A percentile compares a stretch with the other conserved stretches of the same genome.
Evolutionary conservation across 2,797 vertebrate genomes (phyloP).

Genomic region (Echiichthys vipera): DNA sequence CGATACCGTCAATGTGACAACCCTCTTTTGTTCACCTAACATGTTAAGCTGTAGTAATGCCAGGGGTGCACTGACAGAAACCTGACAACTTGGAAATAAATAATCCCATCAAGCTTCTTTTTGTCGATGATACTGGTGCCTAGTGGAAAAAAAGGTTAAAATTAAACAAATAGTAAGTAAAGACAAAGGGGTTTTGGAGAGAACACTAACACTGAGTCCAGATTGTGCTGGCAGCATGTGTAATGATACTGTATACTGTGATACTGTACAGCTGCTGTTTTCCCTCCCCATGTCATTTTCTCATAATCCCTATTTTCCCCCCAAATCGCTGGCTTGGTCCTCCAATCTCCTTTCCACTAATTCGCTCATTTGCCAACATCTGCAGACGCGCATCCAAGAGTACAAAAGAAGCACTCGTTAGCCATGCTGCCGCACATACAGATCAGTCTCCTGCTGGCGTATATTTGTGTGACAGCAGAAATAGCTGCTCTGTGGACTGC

Average conservation of each 20-base stretch:
- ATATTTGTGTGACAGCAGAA: slow-evolving; percentile 25
- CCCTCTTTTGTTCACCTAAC: slow-evolving; percentile 60
- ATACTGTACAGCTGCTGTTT: slow-evolving; percentile 46
- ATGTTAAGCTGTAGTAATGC: slow-evolving; percentile 53
- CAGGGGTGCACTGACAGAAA: slow-evolving; percentile 48
- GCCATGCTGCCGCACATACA: slow-evolving; percentile 14
- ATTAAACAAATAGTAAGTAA: background rate
- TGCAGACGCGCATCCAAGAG: slow-evolving; percentile 25
- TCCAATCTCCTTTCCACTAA: slow-evolving; percentile 41
- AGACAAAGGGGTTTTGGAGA: background rate
- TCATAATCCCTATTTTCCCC: slow-evolving; percentile 25
- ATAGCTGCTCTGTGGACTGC: slow-evolving; percentile 1
- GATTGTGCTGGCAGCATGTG: slow-evolving; percentile 38
- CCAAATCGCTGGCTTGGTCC: slow-evolving; percentile 30
- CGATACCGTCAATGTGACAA: slow-evolving; percentile 44
- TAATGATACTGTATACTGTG: slow-evolving; percentile 49
- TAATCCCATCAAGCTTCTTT: slow-evolving; percentile 51
- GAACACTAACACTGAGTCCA: slow-evolving; percentile 17
- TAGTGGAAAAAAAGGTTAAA: background rate
- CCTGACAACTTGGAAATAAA: slow-evolving; percentile 17
- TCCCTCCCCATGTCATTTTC: slow-evolving; percentile 40
- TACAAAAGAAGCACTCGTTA: slow-evolving; percentile 26
- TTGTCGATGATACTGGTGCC: background rate
- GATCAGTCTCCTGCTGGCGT: slow-evolving; percentile 22
- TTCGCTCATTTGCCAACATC: slow-evolving; percentile 50